Evolutionary conservation across 1,140 invertebrate genomes (phyloP).

Genomic region (Leguminivora glycinivorella): DNA sequence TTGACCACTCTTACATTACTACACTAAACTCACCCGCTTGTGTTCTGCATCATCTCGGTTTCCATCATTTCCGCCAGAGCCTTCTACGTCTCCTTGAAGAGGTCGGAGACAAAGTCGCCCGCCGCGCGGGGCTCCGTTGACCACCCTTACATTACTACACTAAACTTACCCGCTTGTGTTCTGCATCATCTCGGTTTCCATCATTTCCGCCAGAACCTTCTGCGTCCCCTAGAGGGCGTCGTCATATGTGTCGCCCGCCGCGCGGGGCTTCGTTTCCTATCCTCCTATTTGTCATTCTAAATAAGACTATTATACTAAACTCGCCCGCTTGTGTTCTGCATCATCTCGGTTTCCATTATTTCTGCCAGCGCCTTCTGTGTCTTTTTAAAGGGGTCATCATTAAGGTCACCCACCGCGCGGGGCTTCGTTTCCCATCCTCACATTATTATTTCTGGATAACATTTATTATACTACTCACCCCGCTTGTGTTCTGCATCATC

Average conservation of each 20-base stretch:
- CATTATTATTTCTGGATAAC: conserved; percentile 60
- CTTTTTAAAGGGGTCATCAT: too few species aligned
- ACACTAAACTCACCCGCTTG: conserved; percentile 54
- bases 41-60: conserved; percentile 84
- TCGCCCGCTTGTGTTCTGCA: conserved; percentile 77
- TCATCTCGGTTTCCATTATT: too few species aligned
- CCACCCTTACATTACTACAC: too few species aligned
- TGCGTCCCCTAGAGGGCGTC: conserved; percentile 98
- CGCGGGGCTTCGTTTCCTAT: conserved; percentile 47
- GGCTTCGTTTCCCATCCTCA: conserved; percentile 45
- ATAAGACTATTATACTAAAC: not conserved
- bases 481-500: conserved; percentile 79
- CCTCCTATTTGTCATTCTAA: too few species aligned
- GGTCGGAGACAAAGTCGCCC: too few species aligned
- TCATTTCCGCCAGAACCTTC: conserved; percentile 94
- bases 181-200: conserved; percentile 90
- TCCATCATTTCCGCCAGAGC: too few species aligned
- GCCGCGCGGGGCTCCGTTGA: too few species aligned
- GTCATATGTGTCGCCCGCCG: conserved; percentile 90
- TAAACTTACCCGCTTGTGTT: conserved; percentile 67
- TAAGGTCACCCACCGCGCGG: too few species aligned
- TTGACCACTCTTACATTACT: too few species aligned
- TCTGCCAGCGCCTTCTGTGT: too few species aligned
- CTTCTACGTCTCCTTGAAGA: too few species aligned
- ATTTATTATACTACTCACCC: conserved; percentile 42